These are phyloP conservation scores for Phoeniculus purpureus DNA, from an alignment of 2,797 vertebrate species.

Conservation along the genomic window DNA sequence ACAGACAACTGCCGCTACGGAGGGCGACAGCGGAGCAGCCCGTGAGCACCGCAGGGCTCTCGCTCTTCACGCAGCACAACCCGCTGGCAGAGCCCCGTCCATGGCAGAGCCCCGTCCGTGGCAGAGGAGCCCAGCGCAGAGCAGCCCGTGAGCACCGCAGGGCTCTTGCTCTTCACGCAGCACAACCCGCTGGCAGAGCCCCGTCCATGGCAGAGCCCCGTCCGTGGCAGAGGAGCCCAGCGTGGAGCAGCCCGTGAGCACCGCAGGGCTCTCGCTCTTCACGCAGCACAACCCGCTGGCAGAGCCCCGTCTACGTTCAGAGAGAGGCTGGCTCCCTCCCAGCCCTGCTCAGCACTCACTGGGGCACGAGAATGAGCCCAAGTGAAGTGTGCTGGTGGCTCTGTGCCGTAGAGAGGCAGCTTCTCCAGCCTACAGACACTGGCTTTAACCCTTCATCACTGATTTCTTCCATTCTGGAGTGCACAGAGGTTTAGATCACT, in stretches of 20 bases:
- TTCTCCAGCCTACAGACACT: not conserved
- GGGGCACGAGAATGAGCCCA: slow-evolving; percentile 21
- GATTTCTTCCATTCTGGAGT: not conserved
- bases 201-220: too few relatives aligned
- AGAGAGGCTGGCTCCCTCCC: slow-evolving; percentile 57
- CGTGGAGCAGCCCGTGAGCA: slow-evolving; percentile 25
- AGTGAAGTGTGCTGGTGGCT: not conserved
- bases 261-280: not conserved
- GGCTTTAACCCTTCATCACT: not conserved
- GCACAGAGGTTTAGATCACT: not conserved
- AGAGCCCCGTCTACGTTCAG: slow-evolving; percentile 59
- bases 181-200: too few relatives aligned
- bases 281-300: not conserved
- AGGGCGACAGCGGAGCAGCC: not conserved
- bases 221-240: too few relatives aligned
- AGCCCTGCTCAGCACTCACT: slow-evolving; percentile 6
- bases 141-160: slow-evolving; percentile 3
- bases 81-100: too few relatives aligned
- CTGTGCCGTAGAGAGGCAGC: not conserved
- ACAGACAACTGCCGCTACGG: slow-evolving; percentile 11
- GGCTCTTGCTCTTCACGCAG: slow-evolving; percentile 55
- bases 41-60: not conserved
- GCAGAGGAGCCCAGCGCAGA: too few relatives aligned
- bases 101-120: too few relatives aligned
- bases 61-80: slow-evolving; percentile 37